A percentile compares a stretch with the other conserved stretches of the same genome.
Evolutionary conservation across 2,113 vertebrate species (phyloP).

Genomic region (Capreolus pygargus): DNA sequence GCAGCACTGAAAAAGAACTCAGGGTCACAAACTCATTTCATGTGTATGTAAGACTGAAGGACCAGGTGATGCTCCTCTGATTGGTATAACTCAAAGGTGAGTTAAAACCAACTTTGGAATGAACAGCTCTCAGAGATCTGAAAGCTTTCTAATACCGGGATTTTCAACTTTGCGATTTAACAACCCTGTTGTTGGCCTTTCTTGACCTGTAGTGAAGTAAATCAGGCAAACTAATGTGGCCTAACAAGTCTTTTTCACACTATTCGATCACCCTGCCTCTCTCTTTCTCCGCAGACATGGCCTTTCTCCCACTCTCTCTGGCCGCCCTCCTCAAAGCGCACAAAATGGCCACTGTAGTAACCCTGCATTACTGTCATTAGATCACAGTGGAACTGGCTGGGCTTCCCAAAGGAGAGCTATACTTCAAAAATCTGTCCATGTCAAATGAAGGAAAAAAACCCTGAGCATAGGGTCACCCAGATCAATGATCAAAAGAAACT

Average conservation of each 20-base stretch:
- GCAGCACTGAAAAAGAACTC: slow-evolving; percentile 3
- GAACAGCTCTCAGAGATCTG: slow-evolving; percentile 73
- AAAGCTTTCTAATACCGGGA: slow-evolving; percentile 76
- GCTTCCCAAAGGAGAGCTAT: slow-evolving; percentile 85
- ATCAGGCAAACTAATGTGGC: slow-evolving; percentile 85
- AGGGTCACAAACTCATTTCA: slow-evolving; percentile 72
- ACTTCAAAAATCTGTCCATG: slow-evolving; percentile 90
- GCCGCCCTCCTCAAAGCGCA: slow-evolving; percentile 82
- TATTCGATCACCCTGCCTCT: slow-evolving; percentile 79
- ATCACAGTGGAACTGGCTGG: slow-evolving; percentile 86
- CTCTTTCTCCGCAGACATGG: slow-evolving; percentile 76
- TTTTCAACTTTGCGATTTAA: slow-evolving; percentile 83
- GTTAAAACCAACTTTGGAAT: slow-evolving; percentile 72
- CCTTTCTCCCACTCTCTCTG: slow-evolving; percentile 82
- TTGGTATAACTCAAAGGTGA: slow-evolving; percentile 65
- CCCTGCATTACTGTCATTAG: slow-evolving; percentile 85
- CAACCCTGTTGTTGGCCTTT: slow-evolving; percentile 80
- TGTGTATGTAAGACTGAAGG: slow-evolving; percentile 22
- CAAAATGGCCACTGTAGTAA: slow-evolving; percentile 86
- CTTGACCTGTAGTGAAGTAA: slow-evolving; percentile 83
- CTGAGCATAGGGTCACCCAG: slow-evolving; percentile 90
- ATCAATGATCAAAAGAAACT: slow-evolving; percentile 95
- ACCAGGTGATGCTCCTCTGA: slow-evolving; percentile 42
- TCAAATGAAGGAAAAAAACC: slow-evolving; percentile 90
- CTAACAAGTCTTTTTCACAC: slow-evolving; percentile 85